Evolutionary conservation across 1,140 invertebrate species (phyloP).

Genomic region (Calosoma granatense): DNA sequence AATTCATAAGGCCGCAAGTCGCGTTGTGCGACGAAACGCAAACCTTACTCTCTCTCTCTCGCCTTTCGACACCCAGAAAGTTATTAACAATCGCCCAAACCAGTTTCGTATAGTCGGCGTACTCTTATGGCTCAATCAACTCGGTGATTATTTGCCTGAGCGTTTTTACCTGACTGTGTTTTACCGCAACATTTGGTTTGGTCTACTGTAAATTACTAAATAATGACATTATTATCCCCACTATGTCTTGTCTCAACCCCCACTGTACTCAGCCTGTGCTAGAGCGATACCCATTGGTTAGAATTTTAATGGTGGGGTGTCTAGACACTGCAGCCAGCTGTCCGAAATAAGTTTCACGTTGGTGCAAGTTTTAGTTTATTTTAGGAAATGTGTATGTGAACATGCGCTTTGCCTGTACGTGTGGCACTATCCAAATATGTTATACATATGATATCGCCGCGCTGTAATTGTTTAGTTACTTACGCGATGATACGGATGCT

Average conservation of each 20-base stretch:
- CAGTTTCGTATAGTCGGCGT: not conserved
- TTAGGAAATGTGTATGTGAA: not conserved
- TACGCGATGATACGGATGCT: no score
- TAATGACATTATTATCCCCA: conserved; percentile 36
- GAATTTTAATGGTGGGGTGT: not conserved
- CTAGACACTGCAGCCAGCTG: not conserved
- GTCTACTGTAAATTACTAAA: conserved; percentile 30
- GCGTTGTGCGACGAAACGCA: not conserved
- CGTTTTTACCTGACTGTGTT: not conserved
- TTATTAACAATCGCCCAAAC: conserved; percentile 6
- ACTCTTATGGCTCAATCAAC: not conserved
- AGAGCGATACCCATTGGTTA: not conserved
- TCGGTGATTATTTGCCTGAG: not conserved
- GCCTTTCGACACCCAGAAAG: not conserved
- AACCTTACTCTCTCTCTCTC: not conserved
- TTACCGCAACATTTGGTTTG: not conserved
- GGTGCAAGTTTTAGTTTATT: conserved; percentile 1
- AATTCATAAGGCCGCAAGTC: conserved; percentile 1
- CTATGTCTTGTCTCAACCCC: not conserved
- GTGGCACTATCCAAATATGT: not conserved
- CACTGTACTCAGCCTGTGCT: not conserved
- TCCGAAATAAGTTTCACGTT: conserved; percentile 4
- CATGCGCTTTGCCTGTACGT: not conserved
- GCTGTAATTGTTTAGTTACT: not conserved
- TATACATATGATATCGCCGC: no score